Percentiles rank a stretch among this genome's conserved stretches.
Evolutionary conservation across 2,113 vertebrate species (phyloP).

Genomic region (Misgurnus mizolepis): DNA sequence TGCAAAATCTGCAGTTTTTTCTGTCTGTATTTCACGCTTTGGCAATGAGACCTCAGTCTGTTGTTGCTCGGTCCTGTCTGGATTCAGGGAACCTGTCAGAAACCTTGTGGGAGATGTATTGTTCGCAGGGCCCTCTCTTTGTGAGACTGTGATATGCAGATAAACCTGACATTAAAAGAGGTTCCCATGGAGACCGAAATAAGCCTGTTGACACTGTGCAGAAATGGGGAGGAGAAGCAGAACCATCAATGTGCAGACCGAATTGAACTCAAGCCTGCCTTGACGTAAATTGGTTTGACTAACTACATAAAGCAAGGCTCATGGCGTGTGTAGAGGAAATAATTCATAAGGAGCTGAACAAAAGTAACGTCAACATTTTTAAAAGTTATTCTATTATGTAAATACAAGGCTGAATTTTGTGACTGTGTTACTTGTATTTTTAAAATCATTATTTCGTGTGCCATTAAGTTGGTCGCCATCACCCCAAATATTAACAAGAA

Average conservation of each 20-base stretch:
- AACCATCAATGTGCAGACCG: constrained; percentile 61
- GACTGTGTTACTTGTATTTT: no score
- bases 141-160: constrained; percentile 75
- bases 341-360: neutral
- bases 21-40: constrained; percentile 68
- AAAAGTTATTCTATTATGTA: constrained; percentile 11
- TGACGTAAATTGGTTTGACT: constrained; percentile 60
- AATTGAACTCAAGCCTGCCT: constrained; percentile 55
- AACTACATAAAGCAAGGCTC: constrained; percentile 19
- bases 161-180: constrained; percentile 76
- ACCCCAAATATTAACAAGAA: neutral
- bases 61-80: constrained; percentile 62
- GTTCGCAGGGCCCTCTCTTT: constrained; percentile 59
- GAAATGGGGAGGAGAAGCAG: constrained; percentile 61
- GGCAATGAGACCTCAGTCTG: constrained; percentile 31
- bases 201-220: constrained; percentile 65
- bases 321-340: neutral
- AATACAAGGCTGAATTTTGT: constrained; percentile 13
- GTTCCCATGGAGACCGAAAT: constrained; percentile 78
- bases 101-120: constrained; percentile 60
- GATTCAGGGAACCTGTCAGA: constrained; percentile 56
- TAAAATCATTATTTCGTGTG: no score
- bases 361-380: constrained; percentile 21
- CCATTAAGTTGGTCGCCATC: neutral
- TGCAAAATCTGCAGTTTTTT: constrained; percentile 61